Evolutionary conservation across 2,113 vertebrate genomes (phyloP).

Genomic region (Amblyornis subalaris): DNA sequence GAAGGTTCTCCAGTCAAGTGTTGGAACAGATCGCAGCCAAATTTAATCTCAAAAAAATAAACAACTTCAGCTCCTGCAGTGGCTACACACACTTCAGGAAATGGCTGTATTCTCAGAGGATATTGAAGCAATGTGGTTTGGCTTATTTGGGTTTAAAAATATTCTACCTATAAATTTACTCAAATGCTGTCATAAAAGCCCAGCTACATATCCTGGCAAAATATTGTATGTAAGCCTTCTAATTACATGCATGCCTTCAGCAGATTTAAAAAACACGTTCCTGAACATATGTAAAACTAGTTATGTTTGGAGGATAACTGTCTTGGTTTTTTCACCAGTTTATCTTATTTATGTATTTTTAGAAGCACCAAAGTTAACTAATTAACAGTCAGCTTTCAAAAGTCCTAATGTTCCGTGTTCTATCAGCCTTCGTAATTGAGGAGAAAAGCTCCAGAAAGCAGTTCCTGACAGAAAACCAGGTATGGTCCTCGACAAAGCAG

Average conservation of each 20-base stretch:
- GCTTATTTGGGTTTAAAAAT: constrained; percentile 2
- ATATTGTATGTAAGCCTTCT: neutral
- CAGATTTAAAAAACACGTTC: neutral
- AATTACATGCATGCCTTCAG: neutral
- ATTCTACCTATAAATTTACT: neutral
- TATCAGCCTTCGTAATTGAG: neutral
- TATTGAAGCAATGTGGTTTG: neutral
- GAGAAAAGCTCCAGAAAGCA: neutral
- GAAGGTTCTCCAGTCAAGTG: neutral
- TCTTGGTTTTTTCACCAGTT: neutral
- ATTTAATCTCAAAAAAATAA: constrained; percentile 41
- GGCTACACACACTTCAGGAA: constrained; percentile 30
- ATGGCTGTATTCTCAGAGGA: neutral
- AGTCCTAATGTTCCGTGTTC: neutral
- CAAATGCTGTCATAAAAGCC: neutral
- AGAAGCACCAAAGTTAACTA: neutral
- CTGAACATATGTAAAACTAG: neutral
- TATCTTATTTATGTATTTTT: neutral
- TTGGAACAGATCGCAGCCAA: neutral
- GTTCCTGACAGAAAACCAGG: neutral
- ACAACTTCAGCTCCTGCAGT: constrained; percentile 19
- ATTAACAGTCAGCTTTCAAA: neutral
- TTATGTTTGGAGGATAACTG: neutral
- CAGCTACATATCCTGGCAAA: neutral
- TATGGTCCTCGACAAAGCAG: neutral